Percentiles rank a stretch among this genome's conserved stretches.
phyloP scores from a whole-genome alignment of 1,140 invertebrate species.

The Drosophila bipectinata region DNA sequence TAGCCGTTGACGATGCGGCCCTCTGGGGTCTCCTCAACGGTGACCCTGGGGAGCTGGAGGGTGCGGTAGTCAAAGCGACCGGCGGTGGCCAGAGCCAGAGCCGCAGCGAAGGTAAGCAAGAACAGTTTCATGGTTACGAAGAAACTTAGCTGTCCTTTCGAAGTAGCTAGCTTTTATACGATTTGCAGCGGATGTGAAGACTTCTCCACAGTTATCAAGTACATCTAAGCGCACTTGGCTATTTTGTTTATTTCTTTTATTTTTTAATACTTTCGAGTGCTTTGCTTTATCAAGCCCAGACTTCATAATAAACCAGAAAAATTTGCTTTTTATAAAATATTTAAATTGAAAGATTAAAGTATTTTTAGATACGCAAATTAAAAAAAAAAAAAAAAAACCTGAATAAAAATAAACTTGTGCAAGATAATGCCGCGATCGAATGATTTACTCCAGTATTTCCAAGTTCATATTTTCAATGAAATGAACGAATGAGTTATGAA shows the following conservation, averaged over 20 bases:
- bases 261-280: slow-evolving; percentile 2
- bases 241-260: neutral
- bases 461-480: too few relatives aligned
- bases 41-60: neutral
- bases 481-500: too few relatives aligned
- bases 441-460: too few relatives aligned
- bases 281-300: neutral
- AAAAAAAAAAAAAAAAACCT: neutral
- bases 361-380: neutral
- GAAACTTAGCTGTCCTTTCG: neutral
- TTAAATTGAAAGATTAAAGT: neutral
- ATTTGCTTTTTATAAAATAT: neutral
- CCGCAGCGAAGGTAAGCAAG: neutral
- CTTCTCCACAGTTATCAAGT: neutral
- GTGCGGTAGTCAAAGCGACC: neutral
- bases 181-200: neutral
- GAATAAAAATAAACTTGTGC: slow-evolving; percentile 22
- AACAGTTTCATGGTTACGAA: neutral
- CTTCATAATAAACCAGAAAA: neutral
- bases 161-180: neutral
- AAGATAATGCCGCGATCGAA: too few relatives aligned
- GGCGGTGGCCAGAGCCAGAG: neutral
- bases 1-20: slow-evolving; percentile 66
- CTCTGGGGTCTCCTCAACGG: neutral
- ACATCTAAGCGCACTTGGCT: neutral